phyloP scores from a whole-genome alignment of 2,888 invertebrate genomes.

The Mythimna albipuncta region DNA sequence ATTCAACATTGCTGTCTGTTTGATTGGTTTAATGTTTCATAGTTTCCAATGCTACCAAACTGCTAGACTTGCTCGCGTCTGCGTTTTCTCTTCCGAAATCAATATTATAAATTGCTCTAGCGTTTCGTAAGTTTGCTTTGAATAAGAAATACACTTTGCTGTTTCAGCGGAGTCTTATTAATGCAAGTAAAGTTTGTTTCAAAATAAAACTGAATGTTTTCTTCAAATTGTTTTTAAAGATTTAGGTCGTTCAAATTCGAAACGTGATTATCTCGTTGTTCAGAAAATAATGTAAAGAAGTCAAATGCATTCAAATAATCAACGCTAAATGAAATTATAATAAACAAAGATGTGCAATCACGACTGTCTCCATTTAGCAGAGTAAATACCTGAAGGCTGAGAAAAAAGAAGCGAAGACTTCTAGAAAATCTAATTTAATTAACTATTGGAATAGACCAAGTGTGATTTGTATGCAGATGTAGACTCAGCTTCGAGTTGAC shows the following conservation, averaged over 20 bases:
- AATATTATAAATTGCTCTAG: background rate
- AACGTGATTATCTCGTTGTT: slow-evolving; percentile 2
- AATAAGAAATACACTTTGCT: background rate
- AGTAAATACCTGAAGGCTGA: slow-evolving; percentile 2
- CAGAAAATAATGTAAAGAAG: background rate
- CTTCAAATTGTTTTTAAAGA: background rate
- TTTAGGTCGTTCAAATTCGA: background rate
- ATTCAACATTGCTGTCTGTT: slow-evolving; percentile 41
- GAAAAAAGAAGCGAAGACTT: slow-evolving; percentile 3
- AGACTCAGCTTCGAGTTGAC: slow-evolving; percentile 29
- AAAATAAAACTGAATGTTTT: slow-evolving; percentile 1
- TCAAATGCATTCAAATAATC: background rate
- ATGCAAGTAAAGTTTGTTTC: background rate
- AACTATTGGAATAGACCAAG: background rate
- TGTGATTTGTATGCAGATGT: slow-evolving; percentile 52
- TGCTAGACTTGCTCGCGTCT: background rate
- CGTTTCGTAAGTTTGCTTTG: background rate
- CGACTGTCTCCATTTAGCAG: background rate
- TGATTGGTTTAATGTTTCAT: slow-evolving; percentile 21
- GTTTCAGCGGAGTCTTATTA: background rate
- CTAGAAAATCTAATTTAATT: slow-evolving; percentile 31
- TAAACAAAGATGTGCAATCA: slow-evolving; percentile 1
- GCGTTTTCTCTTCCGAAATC: slow-evolving; percentile 2
- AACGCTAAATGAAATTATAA: background rate
- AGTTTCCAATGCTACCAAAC: slow-evolving; percentile 6